phyloP scores from a whole-genome alignment of 2,797 vertebrate genomes.

The Podarcis siculus region DNA sequence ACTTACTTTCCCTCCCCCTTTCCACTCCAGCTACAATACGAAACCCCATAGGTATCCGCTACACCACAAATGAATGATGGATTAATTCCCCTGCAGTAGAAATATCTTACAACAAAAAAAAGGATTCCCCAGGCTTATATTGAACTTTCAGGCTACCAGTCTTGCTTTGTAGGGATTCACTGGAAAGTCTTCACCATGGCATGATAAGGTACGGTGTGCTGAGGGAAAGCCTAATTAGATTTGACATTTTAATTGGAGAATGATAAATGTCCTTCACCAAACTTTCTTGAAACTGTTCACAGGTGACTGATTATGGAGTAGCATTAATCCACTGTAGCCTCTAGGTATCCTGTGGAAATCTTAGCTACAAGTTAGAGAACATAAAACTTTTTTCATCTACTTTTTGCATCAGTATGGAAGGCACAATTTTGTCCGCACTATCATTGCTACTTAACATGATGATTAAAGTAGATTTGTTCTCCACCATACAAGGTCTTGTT shows the following conservation, averaged over 20 bases:
- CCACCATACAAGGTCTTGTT: neutral
- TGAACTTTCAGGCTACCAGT: conserved; percentile 16
- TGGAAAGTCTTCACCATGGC: conserved; percentile 33
- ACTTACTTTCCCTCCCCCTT: neutral
- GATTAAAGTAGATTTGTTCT: neutral
- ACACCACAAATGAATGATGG: conserved; percentile 40
- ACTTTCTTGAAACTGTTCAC: conserved; percentile 59
- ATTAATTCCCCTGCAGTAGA: conserved; percentile 44
- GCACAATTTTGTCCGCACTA: neutral
- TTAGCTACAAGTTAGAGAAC: conserved; percentile 24
- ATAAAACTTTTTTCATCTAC: neutral
- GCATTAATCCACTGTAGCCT: conserved; percentile 22
- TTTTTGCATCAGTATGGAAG: neutral
- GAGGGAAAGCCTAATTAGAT: conserved; percentile 65
- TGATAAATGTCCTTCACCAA: conserved; percentile 70
- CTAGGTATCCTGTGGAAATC: conserved; percentile 28
- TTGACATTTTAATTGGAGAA: conserved; percentile 73
- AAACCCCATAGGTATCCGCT: conserved; percentile 45
- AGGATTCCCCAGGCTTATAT: conserved; percentile 14
- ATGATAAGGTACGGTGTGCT: conserved; percentile 26
- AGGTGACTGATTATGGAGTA: conserved; percentile 59
- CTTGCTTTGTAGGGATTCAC: conserved; percentile 61
- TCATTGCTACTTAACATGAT: conserved; percentile 10
- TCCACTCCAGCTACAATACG: conserved; percentile 19
- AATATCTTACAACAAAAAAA: conserved; percentile 35